phyloP scores from a whole-genome alignment of 2,113 vertebrate genomes.

The Perca flavescens region DNA sequence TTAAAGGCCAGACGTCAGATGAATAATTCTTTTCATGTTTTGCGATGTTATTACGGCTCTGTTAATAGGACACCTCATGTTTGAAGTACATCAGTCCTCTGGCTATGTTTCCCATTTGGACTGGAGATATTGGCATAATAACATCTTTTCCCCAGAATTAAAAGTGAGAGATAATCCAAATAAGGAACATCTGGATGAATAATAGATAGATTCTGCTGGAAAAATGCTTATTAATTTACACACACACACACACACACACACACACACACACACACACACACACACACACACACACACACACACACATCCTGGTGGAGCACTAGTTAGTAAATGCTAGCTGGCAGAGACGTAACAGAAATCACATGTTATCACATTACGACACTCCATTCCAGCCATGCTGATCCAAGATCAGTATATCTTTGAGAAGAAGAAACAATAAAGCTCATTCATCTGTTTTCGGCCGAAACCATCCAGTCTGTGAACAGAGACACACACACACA shows the following conservation, averaged over 20 bases:
- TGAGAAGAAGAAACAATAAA: no score
- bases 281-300: neutral
- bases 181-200: conserved; percentile 61
- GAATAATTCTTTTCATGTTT: conserved; percentile 81
- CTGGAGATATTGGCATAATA: conserved; percentile 28
- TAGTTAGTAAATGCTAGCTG: no score
- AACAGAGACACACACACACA: neutral
- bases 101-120: conserved; percentile 41
- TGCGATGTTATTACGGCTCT: conserved; percentile 23
- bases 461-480: no score
- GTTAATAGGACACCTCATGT: conserved; percentile 66
- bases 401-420: no score
- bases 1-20: conserved; percentile 68
- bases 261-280: neutral
- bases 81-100: conserved; percentile 67
- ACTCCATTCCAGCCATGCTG: no score
- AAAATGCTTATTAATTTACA: conserved; percentile 42
- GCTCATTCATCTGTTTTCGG: no score
- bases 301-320: neutral
- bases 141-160: conserved; percentile 22
- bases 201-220: conserved; percentile 44
- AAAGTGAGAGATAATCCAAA: conserved; percentile 35
- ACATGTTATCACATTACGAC: no score
- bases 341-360: no score
- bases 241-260: neutral